Evolutionary conservation across 2,888 invertebrate genomes (phyloP).

Genomic region (Pterobdella sp.): DNA sequence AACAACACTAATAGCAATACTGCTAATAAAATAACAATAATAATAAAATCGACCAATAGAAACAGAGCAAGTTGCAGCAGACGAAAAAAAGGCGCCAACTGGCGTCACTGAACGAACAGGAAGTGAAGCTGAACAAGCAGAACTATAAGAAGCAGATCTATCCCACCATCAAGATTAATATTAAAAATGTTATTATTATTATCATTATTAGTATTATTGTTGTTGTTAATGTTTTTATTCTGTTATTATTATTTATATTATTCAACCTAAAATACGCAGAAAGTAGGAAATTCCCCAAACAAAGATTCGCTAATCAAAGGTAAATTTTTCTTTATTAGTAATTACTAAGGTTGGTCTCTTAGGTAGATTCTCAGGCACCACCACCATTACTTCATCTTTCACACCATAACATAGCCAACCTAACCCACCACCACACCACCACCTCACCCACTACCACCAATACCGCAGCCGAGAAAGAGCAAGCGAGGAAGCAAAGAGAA

Average conservation of each 20-base stretch:
- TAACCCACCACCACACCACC: not conserved
- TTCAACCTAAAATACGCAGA: not conserved
- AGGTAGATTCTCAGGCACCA: too few relatives aligned
- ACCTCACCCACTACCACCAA: not conserved
- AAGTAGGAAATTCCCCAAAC: not conserved
- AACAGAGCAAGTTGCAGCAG: constrained; percentile 54
- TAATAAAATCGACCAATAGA: constrained; percentile 17
- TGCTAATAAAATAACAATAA: not conserved
- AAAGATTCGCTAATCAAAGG: not conserved
- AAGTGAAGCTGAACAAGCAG: constrained; percentile 79
- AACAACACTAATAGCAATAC: not conserved
- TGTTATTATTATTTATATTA: not conserved
- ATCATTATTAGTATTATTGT: not conserved
- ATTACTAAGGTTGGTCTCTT: too few relatives aligned
- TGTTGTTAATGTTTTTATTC: not conserved
- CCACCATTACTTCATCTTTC: not conserved
- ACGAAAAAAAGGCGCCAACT: constrained; percentile 89
- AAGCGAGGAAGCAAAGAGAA: constrained; percentile 78
- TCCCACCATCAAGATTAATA: not conserved
- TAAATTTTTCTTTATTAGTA: too few relatives aligned
- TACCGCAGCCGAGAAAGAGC: constrained; percentile 69
- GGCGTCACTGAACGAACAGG: constrained; percentile 75
- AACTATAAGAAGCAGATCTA: constrained; percentile 91
- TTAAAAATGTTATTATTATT: not conserved
- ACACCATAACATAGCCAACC: not conserved